Conservation (phyloP, 2,113 vertebrate genomes). For the Rhodinocichla rosea region DNA sequence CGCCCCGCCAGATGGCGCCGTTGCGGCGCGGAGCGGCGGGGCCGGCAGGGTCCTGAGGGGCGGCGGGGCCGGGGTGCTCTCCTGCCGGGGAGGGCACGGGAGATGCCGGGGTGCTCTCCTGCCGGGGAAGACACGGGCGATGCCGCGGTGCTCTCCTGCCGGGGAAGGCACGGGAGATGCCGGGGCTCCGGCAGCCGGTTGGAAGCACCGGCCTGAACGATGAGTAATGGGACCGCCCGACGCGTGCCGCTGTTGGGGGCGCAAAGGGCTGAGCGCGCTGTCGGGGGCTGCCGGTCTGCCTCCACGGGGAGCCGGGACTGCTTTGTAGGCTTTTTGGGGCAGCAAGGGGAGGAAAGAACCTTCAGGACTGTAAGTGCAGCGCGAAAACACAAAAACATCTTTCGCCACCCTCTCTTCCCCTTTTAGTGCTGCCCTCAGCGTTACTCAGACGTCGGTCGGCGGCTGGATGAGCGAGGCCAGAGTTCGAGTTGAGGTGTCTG, state of each 20-base stretch:
- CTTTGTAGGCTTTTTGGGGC: neutral
- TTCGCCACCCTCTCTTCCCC: neutral
- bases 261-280: neutral
- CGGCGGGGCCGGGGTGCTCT: rapidly evolving
- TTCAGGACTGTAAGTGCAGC: neutral
- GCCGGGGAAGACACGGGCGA: no score
- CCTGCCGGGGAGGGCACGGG: neutral
- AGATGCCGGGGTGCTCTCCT: rapidly evolving
- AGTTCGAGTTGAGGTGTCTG: rapidly evolving
- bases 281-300: neutral
- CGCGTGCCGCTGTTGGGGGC: rapidly evolving
- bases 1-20: neutral
- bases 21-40: neutral
- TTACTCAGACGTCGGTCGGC: rapidly evolving
- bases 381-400: neutral
- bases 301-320: neutral
- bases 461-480: rapidly evolving
- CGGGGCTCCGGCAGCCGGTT: rapidly evolving
- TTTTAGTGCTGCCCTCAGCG: neutral
- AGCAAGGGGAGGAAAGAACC: neutral
- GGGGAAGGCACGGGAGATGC: rapidly evolving
- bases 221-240: rapidly evolving
- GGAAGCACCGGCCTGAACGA: rapidly evolving
- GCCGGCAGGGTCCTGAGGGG: no score
- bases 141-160: rapidly evolving